Percentiles rank a stretch among this genome's conserved stretches.
Evolutionary conservation across 2,113 vertebrate genomes (phyloP).

Genomic region (Hepsetus odoe): DNA sequence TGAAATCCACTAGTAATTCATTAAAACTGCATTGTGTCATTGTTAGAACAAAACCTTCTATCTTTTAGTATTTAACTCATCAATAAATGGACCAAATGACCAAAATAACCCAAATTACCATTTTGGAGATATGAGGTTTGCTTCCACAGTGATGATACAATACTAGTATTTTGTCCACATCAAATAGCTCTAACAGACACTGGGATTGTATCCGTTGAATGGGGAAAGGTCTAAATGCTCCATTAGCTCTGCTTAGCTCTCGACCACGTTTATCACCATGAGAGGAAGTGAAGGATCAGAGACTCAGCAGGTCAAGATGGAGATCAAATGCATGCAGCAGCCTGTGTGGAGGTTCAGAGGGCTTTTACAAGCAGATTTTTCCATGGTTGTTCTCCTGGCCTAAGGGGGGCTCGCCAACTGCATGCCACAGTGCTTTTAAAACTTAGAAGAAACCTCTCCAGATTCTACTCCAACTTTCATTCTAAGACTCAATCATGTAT

Average conservation of each 20-base stretch:
- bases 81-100: too few relatives aligned
- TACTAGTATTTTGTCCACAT: not conserved
- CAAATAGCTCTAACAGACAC: not conserved
- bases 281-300: slow-evolving; percentile 32
- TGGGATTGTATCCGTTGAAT: not conserved
- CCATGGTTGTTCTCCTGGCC: slow-evolving; percentile 25
- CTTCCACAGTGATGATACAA: too few relatives aligned
- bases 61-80: too few relatives aligned
- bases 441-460: too few relatives aligned
- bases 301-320: slow-evolving; percentile 8
- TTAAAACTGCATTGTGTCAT: too few relatives aligned
- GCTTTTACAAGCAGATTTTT: slow-evolving; percentile 40
- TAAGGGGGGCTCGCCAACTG: slow-evolving; percentile 29
- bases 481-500: too few relatives aligned
- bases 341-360: slow-evolving; percentile 5
- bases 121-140: too few relatives aligned
- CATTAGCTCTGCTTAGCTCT: slow-evolving; percentile 18
- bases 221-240: not conserved
- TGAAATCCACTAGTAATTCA: too few relatives aligned
- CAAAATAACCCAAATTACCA: too few relatives aligned
- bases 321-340: slow-evolving; percentile 25
- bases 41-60: too few relatives aligned
- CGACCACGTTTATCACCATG: not conserved
- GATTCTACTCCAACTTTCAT: too few relatives aligned
- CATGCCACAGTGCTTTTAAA: slow-evolving; percentile 38